Evolutionary conservation across 2,888 invertebrate genomes (phyloP).

Genomic region (Tachina lurida): DNA sequence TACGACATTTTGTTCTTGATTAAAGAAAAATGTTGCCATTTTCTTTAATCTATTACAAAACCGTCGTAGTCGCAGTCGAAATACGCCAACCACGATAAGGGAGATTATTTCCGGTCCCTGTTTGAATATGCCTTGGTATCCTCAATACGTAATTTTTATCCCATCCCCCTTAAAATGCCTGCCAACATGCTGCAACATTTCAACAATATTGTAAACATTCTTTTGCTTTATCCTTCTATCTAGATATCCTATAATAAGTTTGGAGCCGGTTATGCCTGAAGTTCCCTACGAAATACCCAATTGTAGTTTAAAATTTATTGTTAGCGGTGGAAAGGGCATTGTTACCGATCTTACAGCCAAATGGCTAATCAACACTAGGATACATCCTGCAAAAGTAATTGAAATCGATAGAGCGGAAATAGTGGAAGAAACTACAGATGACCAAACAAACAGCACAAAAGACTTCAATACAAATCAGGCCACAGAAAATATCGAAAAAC

Average conservation of each 20-base stretch:
- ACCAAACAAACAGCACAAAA: background rate
- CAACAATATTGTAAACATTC: background rate
- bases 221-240: constrained; percentile 2
- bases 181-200: no score
- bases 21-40: no score
- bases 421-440: constrained; percentile 39
- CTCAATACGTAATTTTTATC: background rate
- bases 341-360: constrained; percentile 94
- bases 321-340: constrained; percentile 89
- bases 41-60: no score
- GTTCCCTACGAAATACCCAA: constrained; percentile 85
- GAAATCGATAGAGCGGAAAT: constrained; percentile 79
- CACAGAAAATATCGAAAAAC: constrained; percentile 57
- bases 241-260: constrained; percentile 77
- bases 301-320: constrained; percentile 87
- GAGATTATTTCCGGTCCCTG: no score
- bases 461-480: constrained; percentile 32
- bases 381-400: constrained; percentile 86
- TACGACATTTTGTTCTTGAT: no score
- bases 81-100: no score
- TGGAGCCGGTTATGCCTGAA: constrained; percentile 83
- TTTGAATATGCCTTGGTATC: no score
- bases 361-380: constrained; percentile 91
- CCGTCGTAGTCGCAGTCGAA: no score
- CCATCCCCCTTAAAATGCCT: background rate